Percentiles rank a stretch among this genome's conserved stretches.
Evolutionary conservation across 2,113 vertebrate species (phyloP).

Genomic region (Chaetops frenatus): DNA sequence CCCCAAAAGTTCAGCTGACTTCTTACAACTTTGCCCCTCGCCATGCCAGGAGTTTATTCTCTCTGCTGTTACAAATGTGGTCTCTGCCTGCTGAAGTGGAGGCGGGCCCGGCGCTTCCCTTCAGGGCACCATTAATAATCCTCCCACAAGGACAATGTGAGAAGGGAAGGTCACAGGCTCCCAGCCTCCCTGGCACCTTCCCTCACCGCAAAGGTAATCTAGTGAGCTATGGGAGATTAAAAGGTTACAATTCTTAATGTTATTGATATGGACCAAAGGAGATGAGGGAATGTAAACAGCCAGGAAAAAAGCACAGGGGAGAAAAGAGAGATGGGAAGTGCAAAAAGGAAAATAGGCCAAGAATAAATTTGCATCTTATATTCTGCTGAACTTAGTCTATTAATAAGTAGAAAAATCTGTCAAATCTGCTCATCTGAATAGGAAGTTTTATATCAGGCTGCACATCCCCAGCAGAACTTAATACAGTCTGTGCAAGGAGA

Average conservation of each 20-base stretch:
- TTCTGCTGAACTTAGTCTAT: constrained; percentile 31
- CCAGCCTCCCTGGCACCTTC: neutral
- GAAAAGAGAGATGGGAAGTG: neutral
- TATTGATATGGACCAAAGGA: neutral
- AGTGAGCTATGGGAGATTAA: neutral
- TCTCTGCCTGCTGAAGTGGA: neutral
- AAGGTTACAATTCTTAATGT: neutral
- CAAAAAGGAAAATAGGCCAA: constrained; percentile 50
- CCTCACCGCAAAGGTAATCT: neutral
- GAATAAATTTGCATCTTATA: constrained; percentile 61
- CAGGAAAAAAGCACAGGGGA: neutral
- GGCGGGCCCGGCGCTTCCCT: neutral
- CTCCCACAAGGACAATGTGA: neutral
- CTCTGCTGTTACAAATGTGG: neutral
- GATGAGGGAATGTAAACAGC: neutral
- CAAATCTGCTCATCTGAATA: constrained; percentile 22
- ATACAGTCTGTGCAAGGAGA: neutral
- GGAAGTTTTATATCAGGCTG: neutral
- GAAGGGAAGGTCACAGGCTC: neutral
- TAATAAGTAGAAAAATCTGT: constrained; percentile 42
- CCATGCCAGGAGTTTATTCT: neutral
- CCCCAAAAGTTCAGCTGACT: neutral
- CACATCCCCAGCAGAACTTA: neutral
- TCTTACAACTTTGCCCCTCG: neutral
- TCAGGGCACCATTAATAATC: neutral